phyloP scores from a whole-genome alignment of 1,140 invertebrate genomes.

The Ctenoplectra terminalis region DNA sequence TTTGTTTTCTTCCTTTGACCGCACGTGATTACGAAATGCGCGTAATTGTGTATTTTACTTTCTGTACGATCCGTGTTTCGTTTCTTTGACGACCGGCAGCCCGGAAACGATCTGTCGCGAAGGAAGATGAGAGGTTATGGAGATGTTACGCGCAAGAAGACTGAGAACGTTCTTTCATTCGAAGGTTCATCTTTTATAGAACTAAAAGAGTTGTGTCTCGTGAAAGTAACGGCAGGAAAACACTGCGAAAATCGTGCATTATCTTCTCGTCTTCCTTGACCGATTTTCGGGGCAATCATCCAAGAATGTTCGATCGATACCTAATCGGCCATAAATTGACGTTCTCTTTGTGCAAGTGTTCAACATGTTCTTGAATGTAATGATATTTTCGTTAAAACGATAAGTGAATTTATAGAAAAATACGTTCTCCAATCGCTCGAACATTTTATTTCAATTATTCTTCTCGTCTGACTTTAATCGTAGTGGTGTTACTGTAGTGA shows the following conservation, averaged over 20 bases:
- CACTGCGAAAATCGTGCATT: not conserved
- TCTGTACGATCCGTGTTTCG: not conserved
- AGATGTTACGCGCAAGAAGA: not conserved
- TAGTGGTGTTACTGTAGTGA: conserved; percentile 48
- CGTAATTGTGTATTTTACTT: not conserved
- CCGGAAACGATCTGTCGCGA: not conserved
- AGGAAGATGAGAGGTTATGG: not conserved
- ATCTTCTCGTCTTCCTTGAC: not conserved
- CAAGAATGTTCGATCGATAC: not conserved
- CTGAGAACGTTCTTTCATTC: not conserved
- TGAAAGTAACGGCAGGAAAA: no score
- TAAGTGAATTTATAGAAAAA: not conserved
- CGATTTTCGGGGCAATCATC: not conserved
- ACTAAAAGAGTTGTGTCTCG: not conserved
- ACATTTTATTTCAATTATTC: not conserved
- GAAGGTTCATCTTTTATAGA: no score
- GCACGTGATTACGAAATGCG: no score
- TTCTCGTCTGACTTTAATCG: not conserved
- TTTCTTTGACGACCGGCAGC: conserved; percentile 13
- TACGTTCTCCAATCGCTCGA: not conserved
- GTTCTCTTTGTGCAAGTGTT: not conserved
- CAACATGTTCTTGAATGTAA: not conserved
- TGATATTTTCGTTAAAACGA: not conserved
- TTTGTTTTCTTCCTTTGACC: no score
- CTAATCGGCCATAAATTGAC: no score